These are phyloP conservation scores for Ditula angustiorana DNA, from an alignment of 2,888 invertebrate genomes.

Conservation along the genomic window DNA sequence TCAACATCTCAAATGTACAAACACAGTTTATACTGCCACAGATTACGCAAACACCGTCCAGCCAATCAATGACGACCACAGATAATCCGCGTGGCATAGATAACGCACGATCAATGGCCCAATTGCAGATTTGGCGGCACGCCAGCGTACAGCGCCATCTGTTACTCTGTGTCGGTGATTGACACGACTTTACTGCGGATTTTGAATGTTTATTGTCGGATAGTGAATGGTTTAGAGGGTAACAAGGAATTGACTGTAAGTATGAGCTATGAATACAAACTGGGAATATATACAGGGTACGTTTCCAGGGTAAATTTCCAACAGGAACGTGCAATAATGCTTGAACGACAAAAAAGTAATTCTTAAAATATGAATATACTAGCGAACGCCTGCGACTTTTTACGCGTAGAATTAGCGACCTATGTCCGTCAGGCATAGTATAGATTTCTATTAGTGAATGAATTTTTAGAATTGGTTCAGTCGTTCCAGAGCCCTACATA, in stretches of 20 bases:
- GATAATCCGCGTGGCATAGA: conserved; percentile 34
- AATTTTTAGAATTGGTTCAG: no score
- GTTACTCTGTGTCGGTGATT: conserved; percentile 49
- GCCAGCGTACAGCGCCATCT: conserved; percentile 53
- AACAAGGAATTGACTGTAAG: background rate
- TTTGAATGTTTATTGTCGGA: conserved; percentile 2
- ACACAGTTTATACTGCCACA: background rate
- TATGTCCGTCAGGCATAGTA: no score
- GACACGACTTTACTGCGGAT: conserved; percentile 42
- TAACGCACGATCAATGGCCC: conserved; percentile 40
- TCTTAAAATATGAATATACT: no score
- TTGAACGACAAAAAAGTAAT: no score
- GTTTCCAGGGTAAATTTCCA: no score
- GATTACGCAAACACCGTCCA: conserved; percentile 17
- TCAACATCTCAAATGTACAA: background rate
- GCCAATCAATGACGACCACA: conserved; percentile 32
- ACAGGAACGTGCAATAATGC: no score
- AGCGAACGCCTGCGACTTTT: no score
- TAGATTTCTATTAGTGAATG: no score
- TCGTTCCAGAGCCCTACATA: no score
- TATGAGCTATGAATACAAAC: no score
- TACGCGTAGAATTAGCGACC: no score
- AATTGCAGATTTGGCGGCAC: conserved; percentile 46
- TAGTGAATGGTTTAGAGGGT: background rate
- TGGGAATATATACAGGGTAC: no score